Conservation (phyloP, 2,113 vertebrate genomes). For the Sceloporus tristichus region DNA sequence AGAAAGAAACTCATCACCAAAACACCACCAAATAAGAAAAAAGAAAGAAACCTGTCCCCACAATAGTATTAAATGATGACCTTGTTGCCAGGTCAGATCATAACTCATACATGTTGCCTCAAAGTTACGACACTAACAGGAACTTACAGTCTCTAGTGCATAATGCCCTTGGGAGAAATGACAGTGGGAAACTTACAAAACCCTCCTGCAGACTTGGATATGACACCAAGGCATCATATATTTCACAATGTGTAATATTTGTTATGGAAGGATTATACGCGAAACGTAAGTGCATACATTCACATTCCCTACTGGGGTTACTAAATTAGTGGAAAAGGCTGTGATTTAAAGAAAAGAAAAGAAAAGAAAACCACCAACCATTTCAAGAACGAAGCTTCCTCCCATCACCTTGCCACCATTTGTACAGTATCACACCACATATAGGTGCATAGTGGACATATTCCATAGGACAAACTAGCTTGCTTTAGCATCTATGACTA, state of each 20-base stretch:
- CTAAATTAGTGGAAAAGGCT: neutral
- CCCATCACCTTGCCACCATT: neutral
- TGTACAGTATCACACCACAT: rapidly evolving
- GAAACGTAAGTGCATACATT: constrained; percentile 27
- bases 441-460: neutral
- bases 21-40: neutral
- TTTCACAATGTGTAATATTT: constrained; percentile 57
- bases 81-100: constrained; percentile 47
- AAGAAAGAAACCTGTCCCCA: constrained; percentile 18
- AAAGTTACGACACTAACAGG: constrained; percentile 66
- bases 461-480: neutral
- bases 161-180: constrained; percentile 61
- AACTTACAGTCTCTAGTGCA: constrained; percentile 64
- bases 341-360: constrained; percentile 29
- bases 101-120: constrained; percentile 49
- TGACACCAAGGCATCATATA: constrained; percentile 57
- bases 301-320: constrained; percentile 43
- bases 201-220: constrained; percentile 51
- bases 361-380: constrained; percentile 13
- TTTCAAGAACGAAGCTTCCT: neutral
- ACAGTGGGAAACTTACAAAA: constrained; percentile 62
- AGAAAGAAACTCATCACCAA: constrained; percentile 13
- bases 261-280: constrained; percentile 42
- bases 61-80: constrained; percentile 50
- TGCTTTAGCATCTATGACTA: neutral